Evolutionary conservation across 2,113 vertebrate genomes (phyloP).

Genomic region (Nothobranchius kuhntae): DNA sequence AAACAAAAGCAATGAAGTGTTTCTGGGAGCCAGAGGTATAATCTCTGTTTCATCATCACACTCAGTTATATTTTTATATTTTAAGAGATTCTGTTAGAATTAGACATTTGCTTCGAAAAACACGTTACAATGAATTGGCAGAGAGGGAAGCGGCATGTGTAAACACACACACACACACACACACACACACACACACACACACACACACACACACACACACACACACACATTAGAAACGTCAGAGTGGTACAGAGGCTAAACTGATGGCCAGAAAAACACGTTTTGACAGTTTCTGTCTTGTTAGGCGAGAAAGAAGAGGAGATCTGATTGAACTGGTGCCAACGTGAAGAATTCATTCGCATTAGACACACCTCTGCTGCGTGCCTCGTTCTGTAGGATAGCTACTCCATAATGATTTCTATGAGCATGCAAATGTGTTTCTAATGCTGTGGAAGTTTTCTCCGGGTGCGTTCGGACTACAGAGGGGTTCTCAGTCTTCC

Average conservation of each 20-base stretch:
- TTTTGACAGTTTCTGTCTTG: constrained; percentile 49
- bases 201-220: too few relatives aligned
- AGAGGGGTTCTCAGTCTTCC: too few relatives aligned
- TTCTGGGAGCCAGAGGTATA: constrained; percentile 27
- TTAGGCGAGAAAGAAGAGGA: constrained; percentile 16
- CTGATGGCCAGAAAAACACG: constrained; percentile 40
- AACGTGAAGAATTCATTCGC: background rate
- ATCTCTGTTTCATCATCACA: background rate
- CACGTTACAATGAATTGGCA: too few relatives aligned
- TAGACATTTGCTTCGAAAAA: background rate
- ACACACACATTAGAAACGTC: background rate
- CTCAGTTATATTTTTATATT: background rate
- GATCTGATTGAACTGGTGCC: constrained; percentile 13
- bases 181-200: too few relatives aligned
- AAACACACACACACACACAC: too few relatives aligned
- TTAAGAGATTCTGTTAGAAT: background rate
- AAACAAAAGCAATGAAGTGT: constrained; percentile 26
- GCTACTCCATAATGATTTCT: too few relatives aligned
- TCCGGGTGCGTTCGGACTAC: too few relatives aligned
- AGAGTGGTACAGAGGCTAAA: constrained; percentile 37
- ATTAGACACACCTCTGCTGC: constrained; percentile 1
- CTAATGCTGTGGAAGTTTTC: too few relatives aligned
- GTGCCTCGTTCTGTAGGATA: background rate
- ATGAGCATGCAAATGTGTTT: too few relatives aligned
- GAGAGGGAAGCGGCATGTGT: background rate